These are phyloP conservation scores for Drosophila siamana DNA, from an alignment of 2,888 invertebrate genomes.

Conservation along the genomic window DNA sequence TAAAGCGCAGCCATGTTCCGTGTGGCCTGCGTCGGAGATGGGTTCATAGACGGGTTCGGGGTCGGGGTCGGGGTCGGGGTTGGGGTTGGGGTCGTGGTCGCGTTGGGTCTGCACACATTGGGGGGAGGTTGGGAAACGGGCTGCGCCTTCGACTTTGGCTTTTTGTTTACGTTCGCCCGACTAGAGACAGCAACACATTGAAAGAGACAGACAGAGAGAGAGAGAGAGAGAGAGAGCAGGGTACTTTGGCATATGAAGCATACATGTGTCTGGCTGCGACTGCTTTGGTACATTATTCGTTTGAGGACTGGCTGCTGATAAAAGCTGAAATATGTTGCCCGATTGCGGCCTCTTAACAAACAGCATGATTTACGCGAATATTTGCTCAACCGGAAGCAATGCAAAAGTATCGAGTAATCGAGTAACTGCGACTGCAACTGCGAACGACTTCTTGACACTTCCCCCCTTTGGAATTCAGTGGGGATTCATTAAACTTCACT, in stretches of 20 bases:
- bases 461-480: no score
- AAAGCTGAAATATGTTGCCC: conserved; percentile 29
- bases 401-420: conserved; percentile 12
- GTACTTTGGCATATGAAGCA: conserved; percentile 11
- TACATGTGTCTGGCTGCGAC: conserved; percentile 4
- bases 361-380: conserved; percentile 27
- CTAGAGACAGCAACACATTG: not conserved
- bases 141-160: conserved; percentile 19
- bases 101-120: conserved; percentile 1
- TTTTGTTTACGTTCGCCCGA: conserved; percentile 43
- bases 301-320: conserved; percentile 48
- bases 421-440: conserved; percentile 12
- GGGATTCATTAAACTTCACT: no score
- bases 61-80: not conserved
- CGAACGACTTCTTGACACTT: no score
- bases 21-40: conserved; percentile 11
- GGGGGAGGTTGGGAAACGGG: not conserved
- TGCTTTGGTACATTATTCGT: conserved; percentile 7
- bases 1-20: conserved; percentile 72
- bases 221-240: conserved; percentile 1
- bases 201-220: not conserved
- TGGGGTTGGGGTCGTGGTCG: not conserved
- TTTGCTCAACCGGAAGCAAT: conserved; percentile 9
- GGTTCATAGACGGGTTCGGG: conserved; percentile 1
- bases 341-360: conserved; percentile 25